Evolutionary conservation across 2,113 vertebrate species (phyloP).

Genomic region (Hydrolagus affinis): DNA sequence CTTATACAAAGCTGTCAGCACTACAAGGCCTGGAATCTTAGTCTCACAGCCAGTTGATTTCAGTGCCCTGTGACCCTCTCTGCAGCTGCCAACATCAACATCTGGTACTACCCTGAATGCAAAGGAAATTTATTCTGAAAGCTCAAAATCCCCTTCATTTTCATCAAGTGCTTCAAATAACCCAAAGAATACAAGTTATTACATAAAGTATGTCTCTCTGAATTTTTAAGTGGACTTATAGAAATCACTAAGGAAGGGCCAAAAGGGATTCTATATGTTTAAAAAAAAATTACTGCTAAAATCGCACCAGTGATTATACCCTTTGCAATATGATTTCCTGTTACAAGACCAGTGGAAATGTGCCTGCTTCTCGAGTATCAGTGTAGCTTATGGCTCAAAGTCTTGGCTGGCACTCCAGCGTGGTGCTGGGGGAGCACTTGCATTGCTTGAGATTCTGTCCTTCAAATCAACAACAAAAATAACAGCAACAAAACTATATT

Average conservation of each 20-base stretch:
- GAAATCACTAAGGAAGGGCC: not conserved
- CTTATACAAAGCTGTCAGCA: slow-evolving; percentile 41
- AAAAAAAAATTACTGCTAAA: slow-evolving; percentile 23
- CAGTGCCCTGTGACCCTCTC: slow-evolving; percentile 43
- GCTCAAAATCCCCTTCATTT: slow-evolving; percentile 41
- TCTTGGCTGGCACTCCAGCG: too few species aligned
- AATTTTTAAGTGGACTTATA: not conserved
- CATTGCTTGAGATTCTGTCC: too few species aligned
- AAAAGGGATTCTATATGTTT: not conserved
- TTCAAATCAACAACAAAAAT: too few species aligned
- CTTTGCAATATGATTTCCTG: slow-evolving; percentile 9
- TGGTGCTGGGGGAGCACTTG: too few species aligned
- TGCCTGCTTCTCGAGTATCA: too few species aligned
- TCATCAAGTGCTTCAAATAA: slow-evolving; percentile 43
- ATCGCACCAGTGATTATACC: not conserved
- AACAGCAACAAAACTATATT: too few species aligned
- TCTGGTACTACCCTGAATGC: slow-evolving; percentile 50
- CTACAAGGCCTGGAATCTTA: slow-evolving; percentile 45
- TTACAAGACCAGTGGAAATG: not conserved
- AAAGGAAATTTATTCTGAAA: slow-evolving; percentile 46
- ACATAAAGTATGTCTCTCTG: not conserved
- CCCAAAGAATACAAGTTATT: slow-evolving; percentile 31
- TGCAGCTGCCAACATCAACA: slow-evolving; percentile 52
- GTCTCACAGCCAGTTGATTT: slow-evolving; percentile 41
- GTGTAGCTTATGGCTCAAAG: too few species aligned